Conservation (phyloP, 1,140 invertebrate species). For the Lepidurus packardi region DNA sequence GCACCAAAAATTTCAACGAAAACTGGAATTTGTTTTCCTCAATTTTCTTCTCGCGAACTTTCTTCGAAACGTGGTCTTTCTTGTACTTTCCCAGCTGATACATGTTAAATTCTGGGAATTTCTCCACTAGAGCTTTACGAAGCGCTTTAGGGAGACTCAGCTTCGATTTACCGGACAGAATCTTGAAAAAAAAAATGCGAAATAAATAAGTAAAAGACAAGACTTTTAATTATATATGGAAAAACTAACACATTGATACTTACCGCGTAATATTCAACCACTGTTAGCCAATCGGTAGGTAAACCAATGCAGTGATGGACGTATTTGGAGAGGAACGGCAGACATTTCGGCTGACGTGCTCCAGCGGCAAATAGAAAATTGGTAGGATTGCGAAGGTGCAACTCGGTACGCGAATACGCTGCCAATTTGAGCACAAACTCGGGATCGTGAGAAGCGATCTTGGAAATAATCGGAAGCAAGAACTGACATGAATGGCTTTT, state of each 20-base stretch:
- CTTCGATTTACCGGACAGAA: background rate
- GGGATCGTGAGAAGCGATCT: background rate
- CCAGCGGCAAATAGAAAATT: background rate
- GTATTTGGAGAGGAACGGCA: background rate
- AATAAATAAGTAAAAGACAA: no score
- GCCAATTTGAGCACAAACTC: background rate
- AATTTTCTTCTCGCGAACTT: background rate
- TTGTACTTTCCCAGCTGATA: constrained; percentile 12
- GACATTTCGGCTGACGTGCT: background rate
- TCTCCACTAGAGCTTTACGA: background rate
- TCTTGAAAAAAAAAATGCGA: background rate
- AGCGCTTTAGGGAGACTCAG: background rate
- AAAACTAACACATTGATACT: background rate
- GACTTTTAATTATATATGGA: background rate
- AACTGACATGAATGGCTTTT: background rate
- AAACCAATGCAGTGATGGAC: background rate
- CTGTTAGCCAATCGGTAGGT: background rate
- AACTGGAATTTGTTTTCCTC: background rate
- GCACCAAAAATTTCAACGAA: background rate
- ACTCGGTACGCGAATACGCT: background rate
- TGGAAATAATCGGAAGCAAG: background rate
- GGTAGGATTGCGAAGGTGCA: background rate
- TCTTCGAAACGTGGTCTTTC: background rate
- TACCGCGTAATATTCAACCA: background rate
- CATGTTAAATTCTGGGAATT: background rate